These are phyloP conservation scores for Taenioides sp. DNA, from an alignment of 2,797 vertebrate species.

Conservation along the genomic window DNA sequence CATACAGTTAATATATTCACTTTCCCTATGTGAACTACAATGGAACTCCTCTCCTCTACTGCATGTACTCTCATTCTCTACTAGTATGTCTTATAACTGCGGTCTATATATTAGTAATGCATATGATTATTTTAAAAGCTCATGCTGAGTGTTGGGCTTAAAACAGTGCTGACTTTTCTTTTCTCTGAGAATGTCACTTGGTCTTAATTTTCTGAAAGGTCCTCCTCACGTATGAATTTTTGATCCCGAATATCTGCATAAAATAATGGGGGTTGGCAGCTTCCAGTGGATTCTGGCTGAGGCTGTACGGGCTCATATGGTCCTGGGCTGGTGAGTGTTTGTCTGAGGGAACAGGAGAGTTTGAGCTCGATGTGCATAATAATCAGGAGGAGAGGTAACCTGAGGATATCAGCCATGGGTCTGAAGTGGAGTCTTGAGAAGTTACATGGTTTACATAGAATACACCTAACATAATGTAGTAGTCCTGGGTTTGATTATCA, in stretches of 20 bases:
- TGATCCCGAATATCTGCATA: constrained; percentile 35
- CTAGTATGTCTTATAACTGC: not conserved
- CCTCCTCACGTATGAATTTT: constrained; percentile 25
- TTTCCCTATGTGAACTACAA: not conserved
- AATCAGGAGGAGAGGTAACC: constrained; percentile 1
- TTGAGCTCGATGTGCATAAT: not conserved
- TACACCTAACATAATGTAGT: too few species aligned
- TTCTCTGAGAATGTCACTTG: constrained; percentile 7
- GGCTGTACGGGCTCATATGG: constrained; percentile 2
- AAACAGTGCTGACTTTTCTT: constrained; percentile 10
- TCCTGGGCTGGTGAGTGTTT: constrained; percentile 38
- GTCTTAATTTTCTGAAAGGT: constrained; percentile 23
- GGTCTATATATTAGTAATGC: not conserved
- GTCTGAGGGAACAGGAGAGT: constrained; percentile 18
- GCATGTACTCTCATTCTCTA: not conserved
- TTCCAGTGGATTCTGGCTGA: constrained; percentile 18
- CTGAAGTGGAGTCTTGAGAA: not conserved
- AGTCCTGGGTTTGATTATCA: too few species aligned
- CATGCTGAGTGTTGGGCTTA: not conserved
- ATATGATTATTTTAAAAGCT: constrained; percentile 10
- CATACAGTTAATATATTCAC: too few species aligned
- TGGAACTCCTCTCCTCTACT: not conserved
- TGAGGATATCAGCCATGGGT: not conserved
- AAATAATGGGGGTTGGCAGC: constrained; percentile 34
- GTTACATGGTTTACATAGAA: not conserved